Conservation (phyloP, 53 echinoderm and acorn worm genomes). For the Astropecten irregularis region DNA sequence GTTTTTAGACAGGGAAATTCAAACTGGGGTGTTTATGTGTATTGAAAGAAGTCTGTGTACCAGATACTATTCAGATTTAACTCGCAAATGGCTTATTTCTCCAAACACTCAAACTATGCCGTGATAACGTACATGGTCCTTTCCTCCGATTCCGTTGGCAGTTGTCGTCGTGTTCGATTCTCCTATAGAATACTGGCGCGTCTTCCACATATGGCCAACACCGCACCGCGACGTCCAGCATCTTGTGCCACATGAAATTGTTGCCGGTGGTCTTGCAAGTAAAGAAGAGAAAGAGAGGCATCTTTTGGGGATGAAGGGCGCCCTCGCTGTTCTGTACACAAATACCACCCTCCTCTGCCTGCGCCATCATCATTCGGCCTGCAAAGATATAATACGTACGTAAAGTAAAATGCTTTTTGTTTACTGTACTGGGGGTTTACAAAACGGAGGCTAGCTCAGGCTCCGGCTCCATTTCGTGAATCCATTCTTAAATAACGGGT, state of each 20-base stretch:
- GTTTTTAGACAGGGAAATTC: too few species aligned
- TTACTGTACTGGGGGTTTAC: too few species aligned
- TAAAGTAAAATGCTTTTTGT: too few species aligned
- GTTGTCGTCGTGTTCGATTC: slow-evolving; percentile 4
- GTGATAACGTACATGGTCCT: not conserved
- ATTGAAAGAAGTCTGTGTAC: too few species aligned
- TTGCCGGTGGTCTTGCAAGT: slow-evolving; percentile 59
- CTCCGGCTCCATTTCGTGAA: too few species aligned
- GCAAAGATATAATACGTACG: too few species aligned
- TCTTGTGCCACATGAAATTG: slow-evolving; percentile 44
- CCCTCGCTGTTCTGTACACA: not conserved
- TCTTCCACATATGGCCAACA: slow-evolving; percentile 67
- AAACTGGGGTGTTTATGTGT: too few species aligned
- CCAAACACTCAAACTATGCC: too few species aligned
- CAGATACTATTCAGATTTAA: too few species aligned
- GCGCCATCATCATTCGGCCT: not conserved
- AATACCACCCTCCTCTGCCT: not conserved
- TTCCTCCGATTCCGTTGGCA: not conserved
- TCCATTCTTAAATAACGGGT: too few species aligned
- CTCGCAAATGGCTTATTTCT: too few species aligned
- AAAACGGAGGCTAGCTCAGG: too few species aligned
- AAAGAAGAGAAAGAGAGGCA: slow-evolving; percentile 65
- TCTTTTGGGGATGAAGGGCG: not conserved
- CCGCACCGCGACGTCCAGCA: slow-evolving; percentile 58
- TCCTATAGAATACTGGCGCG: slow-evolving; percentile 54